These are phyloP conservation scores for Atherinomorus stipes DNA, from an alignment of 2,113 vertebrate genomes.

Conservation along the genomic window DNA sequence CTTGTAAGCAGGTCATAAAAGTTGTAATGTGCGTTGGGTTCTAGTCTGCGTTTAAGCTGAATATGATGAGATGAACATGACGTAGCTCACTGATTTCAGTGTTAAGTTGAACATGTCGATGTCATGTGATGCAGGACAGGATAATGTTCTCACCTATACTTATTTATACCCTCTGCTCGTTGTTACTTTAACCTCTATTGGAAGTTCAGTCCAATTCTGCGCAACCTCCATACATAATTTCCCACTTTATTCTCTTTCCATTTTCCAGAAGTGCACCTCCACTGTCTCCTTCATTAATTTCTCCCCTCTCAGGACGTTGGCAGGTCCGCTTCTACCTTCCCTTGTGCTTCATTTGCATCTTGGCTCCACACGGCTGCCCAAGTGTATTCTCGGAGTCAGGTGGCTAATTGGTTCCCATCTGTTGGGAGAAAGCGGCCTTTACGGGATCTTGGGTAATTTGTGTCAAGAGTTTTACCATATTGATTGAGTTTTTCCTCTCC, in stretches of 20 bases:
- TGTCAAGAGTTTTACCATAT: conserved; percentile 55
- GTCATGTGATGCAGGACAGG: neutral
- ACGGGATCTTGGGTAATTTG: conserved; percentile 57
- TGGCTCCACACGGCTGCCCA: conserved; percentile 67
- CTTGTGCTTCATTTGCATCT: conserved; percentile 70
- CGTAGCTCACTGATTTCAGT: neutral
- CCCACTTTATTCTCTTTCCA: conserved; percentile 45
- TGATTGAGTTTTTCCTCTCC: conserved; percentile 30
- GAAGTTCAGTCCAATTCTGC: neutral
- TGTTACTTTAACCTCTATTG: conserved; percentile 20
- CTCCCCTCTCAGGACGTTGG: conserved; percentile 52
- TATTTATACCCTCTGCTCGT: neutral
- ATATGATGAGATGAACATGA: no score
- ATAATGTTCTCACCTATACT: conserved; percentile 6
- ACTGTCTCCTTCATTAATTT: conserved; percentile 63
- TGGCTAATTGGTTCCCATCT: conserved; percentile 82
- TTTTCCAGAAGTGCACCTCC: conserved; percentile 33
- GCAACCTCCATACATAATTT: conserved; percentile 43
- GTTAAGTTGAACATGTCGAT: conserved; percentile 24
- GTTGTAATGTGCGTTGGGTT: no score
- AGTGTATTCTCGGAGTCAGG: conserved; percentile 74
- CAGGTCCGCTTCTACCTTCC: conserved; percentile 52
- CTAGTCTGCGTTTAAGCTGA: no score
- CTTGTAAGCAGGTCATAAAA: no score
- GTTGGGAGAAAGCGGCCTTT: conserved; percentile 64